phyloP scores from a whole-genome alignment of 2,888 invertebrate genomes.

The Diadegma fenestrale region DNA sequence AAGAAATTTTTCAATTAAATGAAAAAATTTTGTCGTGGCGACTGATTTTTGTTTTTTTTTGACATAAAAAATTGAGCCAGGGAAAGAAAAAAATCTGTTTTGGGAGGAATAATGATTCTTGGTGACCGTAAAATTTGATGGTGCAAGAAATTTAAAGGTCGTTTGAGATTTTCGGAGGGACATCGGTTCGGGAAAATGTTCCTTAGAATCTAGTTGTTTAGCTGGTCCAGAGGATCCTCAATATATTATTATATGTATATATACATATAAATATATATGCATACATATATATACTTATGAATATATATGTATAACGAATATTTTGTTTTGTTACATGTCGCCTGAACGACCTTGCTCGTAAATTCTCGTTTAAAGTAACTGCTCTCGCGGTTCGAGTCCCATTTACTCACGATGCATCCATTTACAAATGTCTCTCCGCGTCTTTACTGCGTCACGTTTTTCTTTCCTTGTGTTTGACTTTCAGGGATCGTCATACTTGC shows the following conservation, averaged over 20 bases:
- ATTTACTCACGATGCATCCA: conserved; percentile 26
- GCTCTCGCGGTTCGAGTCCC: conserved; percentile 16
- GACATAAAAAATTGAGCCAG: too few relatives aligned
- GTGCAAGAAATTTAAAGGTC: not conserved
- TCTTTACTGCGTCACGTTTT: conserved; percentile 55
- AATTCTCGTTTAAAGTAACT: conserved; percentile 18
- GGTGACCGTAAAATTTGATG: too few relatives aligned
- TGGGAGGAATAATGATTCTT: too few relatives aligned
- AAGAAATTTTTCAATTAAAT: too few relatives aligned
- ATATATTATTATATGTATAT: conserved; percentile 33
- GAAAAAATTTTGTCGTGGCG: too few relatives aligned
- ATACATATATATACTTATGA: not conserved
- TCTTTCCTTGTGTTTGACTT: conserved; percentile 36
- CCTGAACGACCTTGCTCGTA: conserved; percentile 40
- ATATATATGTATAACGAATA: conserved; percentile 21
- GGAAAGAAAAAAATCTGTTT: too few relatives aligned
- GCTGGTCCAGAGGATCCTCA: conserved; percentile 63
- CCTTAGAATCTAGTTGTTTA: conserved; percentile 55
- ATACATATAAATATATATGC: conserved; percentile 36
- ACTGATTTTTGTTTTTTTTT: too few relatives aligned
- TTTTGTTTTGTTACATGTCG: conserved; percentile 43
- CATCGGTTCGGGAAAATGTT: conserved; percentile 43
- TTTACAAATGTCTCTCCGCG: conserved; percentile 6
- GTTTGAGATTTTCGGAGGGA: conserved; percentile 33
- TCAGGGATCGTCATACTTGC: conserved; percentile 33